phyloP scores from a whole-genome alignment of 2,797 vertebrate genomes.

The Oryzias dopingdopingensis region DNA sequence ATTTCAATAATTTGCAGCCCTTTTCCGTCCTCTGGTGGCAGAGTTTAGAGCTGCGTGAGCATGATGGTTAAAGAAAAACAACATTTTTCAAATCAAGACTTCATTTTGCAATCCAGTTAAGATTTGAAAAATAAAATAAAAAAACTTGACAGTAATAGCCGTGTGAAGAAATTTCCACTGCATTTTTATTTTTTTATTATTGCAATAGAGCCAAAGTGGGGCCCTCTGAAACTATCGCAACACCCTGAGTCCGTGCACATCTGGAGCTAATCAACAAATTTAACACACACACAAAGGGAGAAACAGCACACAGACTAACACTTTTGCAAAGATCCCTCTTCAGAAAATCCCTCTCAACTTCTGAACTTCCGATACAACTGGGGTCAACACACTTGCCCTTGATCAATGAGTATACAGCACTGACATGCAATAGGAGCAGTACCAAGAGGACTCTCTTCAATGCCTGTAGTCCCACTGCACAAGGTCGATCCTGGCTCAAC shows the following conservation, averaged over 20 bases:
- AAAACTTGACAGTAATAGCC: slow-evolving; percentile 48
- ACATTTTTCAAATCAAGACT: too few species aligned
- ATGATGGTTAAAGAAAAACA: neutral
- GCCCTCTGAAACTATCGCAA: slow-evolving; percentile 54
- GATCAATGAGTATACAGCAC: slow-evolving; percentile 43
- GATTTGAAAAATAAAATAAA: slow-evolving; percentile 41
- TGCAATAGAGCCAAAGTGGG: slow-evolving; percentile 41
- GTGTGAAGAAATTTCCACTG: slow-evolving; percentile 53
- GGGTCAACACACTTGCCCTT: slow-evolving; percentile 71
- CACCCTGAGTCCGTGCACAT: slow-evolving; percentile 68
- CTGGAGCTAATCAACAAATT: slow-evolving; percentile 69
- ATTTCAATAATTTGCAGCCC: slow-evolving; percentile 42
- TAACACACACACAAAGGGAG: slow-evolving; percentile 49
- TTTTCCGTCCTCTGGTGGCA: slow-evolving; percentile 53
- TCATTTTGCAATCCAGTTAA: neutral
- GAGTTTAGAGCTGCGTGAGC: too few species aligned
- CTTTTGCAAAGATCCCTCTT: slow-evolving; percentile 57
- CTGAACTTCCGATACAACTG: slow-evolving; percentile 83
- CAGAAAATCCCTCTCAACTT: slow-evolving; percentile 79
- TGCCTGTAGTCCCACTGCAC: too few species aligned
- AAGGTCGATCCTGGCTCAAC: too few species aligned
- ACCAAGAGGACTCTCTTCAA: slow-evolving; percentile 41
- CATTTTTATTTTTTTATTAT: slow-evolving; percentile 22
- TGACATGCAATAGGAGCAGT: too few species aligned
- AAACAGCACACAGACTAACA: slow-evolving; percentile 59